Evolutionary conservation across 2,113 vertebrate species (phyloP), one percentile per base, ranked within the genome.

Genomic region (Neodon shergylaensis): DNA sequence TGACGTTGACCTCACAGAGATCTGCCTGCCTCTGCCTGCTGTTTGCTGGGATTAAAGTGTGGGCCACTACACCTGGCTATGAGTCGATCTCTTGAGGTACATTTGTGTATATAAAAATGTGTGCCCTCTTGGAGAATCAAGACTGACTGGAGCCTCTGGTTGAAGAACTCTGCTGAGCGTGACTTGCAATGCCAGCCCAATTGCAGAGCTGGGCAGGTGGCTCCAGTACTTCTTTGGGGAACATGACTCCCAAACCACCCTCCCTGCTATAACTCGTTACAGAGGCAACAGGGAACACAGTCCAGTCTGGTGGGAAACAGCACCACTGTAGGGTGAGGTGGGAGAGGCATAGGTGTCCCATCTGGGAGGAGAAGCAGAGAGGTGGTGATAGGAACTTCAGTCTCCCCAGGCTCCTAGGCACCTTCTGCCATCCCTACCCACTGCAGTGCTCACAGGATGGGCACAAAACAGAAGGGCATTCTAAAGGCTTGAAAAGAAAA

Each of bases 261-360:
- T 73, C 16, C 54, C 44, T 13, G 36, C 22, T 28, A 52, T n/a
- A 39, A n/a, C 36, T 54, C 7, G 13, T 19, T 44, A 28, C 26
- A 28, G 9, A 76, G 52, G 72, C 72, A 52, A 26, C 42, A 36
- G 72, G 44, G 5, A 5, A 74, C 47, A 66, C 22, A 68, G n/a
- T 61, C 39, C 63, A 68, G n/a, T 49, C 39, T n/a, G 22, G 26
- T 1, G 3, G 42, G 54, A 74, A 81, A 68, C 28, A 66, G 65
- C 73, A 33, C 3, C 26, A 11, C 13, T 28, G 14, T 3, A 66
- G 54, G 86, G 65, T 52, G 89, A 39, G 0, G 10, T 10, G 39
- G n/a, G 2, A 13, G 3, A n/a, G 36, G 63, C 3, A 2, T 3
- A 28, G 54, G 22, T 2, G 44, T 19, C 26, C 9, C 31, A 1